Conservation (phyloP, 2,113 vertebrate species). For the Gorsachius goisagi region DNA sequence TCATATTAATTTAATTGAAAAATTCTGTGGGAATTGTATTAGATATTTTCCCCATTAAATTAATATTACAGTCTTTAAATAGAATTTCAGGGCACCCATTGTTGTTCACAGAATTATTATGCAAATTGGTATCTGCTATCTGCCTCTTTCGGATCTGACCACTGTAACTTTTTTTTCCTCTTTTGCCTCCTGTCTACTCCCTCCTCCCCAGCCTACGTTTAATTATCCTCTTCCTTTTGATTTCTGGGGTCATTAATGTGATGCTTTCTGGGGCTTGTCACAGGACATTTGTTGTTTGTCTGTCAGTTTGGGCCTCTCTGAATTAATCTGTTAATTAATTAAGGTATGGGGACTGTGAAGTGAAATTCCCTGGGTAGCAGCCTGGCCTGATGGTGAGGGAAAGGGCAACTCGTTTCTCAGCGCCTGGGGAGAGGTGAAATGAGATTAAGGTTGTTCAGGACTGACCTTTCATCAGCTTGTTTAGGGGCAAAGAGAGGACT, state of each 20-base stretch:
- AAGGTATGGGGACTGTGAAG: not conserved
- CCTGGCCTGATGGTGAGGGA: not conserved
- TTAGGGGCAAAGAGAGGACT: not conserved
- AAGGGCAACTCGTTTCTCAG: not conserved
- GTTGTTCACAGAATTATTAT: slow-evolving; percentile 67
- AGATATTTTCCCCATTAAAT: slow-evolving; percentile 69
- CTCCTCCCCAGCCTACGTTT: not conserved
- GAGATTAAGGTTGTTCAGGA: not conserved
- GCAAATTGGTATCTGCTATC: slow-evolving; percentile 60
- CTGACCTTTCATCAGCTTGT: not conserved
- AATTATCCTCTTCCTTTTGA: slow-evolving; percentile 41
- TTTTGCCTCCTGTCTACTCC: not conserved
- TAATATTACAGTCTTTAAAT: slow-evolving; percentile 69
- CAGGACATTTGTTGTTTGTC: not conserved
- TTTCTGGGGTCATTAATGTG: not conserved
- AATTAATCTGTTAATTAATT: slow-evolving; percentile 20
- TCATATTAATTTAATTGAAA: slow-evolving; percentile 75
- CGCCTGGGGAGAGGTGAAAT: not conserved
- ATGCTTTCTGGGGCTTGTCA: not conserved
- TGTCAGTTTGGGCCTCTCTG: not conserved
- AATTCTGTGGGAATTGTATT: slow-evolving; percentile 72
- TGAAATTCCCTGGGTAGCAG: not conserved
- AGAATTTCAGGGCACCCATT: slow-evolving; percentile 61
- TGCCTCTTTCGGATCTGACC: slow-evolving; percentile 56
- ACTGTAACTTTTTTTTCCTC: not conserved